phyloP scores from a whole-genome alignment of 2,113 vertebrate species.

The Reinhardtius hippoglossoides region DNA sequence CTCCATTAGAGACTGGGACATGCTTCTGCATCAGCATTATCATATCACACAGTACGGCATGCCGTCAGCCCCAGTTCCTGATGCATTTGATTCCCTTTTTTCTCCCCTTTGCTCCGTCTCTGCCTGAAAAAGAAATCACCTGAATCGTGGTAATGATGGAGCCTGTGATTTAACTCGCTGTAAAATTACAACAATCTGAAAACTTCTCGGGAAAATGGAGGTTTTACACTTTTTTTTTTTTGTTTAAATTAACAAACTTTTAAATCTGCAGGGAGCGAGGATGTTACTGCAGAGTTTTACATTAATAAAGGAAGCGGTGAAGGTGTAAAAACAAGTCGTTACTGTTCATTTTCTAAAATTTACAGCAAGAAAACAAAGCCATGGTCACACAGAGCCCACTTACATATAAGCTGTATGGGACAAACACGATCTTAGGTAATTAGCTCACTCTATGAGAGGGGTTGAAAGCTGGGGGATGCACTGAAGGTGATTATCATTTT shows the following conservation, averaged over 20 bases:
- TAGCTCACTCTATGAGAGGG: conserved; percentile 60
- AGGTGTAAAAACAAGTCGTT: background rate
- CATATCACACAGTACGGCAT: conserved; percentile 59
- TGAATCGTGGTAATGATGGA: conserved; percentile 11
- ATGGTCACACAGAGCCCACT: conserved; percentile 1
- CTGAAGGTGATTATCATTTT: conserved; percentile 68
- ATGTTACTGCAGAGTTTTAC: background rate
- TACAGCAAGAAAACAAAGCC: conserved; percentile 15
- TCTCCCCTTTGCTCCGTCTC: background rate
- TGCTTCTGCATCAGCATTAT: conserved; percentile 64
- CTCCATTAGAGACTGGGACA: conserved; percentile 60
- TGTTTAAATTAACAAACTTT: conserved; percentile 5
- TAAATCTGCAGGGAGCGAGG: background rate
- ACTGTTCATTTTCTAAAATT: background rate
- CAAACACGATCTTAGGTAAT: conserved; percentile 57
- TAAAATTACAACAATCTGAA: background rate
- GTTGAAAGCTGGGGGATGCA: conserved; percentile 54
- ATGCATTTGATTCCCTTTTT: conserved; percentile 23
- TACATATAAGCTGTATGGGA: conserved; percentile 18
- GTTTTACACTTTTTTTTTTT: conserved; percentile 15
- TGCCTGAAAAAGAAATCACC: background rate
- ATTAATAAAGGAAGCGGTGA: background rate
- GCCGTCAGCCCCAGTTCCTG: conserved; percentile 40
- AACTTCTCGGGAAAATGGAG: background rate
- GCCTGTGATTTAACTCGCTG: background rate